Evolutionary conservation across 2,888 invertebrate genomes (phyloP).

Genomic region (Ypsolopha sequella): DNA sequence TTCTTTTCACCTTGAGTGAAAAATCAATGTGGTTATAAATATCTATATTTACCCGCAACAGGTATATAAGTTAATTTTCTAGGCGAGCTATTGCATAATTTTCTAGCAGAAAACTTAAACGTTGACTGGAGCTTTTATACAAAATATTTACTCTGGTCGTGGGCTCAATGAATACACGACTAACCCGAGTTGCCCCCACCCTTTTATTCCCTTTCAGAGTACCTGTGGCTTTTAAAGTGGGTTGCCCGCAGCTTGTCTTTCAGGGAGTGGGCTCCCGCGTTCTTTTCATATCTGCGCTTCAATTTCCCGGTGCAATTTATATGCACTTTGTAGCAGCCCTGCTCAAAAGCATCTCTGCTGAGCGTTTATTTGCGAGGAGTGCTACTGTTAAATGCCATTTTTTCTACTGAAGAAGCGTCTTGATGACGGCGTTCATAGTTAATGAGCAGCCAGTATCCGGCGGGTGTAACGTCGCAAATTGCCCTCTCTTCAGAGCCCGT

Average conservation of each 20-base stretch:
- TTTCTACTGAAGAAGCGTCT: constrained; percentile 61
- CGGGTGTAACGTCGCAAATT: constrained; percentile 56
- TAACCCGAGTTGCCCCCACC: background rate
- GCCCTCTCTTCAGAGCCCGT: constrained; percentile 47
- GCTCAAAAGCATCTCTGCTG: constrained; percentile 49
- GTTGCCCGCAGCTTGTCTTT: constrained; percentile 46
- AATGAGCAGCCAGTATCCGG: constrained; percentile 65
- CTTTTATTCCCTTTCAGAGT: constrained; percentile 26
- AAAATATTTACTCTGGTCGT: too few relatives aligned
- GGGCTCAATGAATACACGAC: too few relatives aligned
- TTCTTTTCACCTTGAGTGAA: too few relatives aligned
- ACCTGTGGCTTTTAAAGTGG: constrained; percentile 35
- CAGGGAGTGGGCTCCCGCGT: constrained; percentile 38
- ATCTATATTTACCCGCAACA: too few relatives aligned
- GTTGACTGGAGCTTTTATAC: too few relatives aligned
- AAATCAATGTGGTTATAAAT: too few relatives aligned
- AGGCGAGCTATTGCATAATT: too few relatives aligned
- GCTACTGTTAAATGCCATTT: constrained; percentile 58
- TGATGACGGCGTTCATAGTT: constrained; percentile 69
- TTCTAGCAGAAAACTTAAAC: too few relatives aligned
- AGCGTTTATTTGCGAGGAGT: constrained; percentile 53
- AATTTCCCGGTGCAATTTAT: constrained; percentile 63
- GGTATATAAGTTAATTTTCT: too few relatives aligned
- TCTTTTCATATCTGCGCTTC: constrained; percentile 58
- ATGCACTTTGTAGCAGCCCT: constrained; percentile 62